Evolutionary conservation across 2,797 vertebrate species (phyloP), one percentile per base, ranked within the genome.

Genomic region (Carapus acus): DNA sequence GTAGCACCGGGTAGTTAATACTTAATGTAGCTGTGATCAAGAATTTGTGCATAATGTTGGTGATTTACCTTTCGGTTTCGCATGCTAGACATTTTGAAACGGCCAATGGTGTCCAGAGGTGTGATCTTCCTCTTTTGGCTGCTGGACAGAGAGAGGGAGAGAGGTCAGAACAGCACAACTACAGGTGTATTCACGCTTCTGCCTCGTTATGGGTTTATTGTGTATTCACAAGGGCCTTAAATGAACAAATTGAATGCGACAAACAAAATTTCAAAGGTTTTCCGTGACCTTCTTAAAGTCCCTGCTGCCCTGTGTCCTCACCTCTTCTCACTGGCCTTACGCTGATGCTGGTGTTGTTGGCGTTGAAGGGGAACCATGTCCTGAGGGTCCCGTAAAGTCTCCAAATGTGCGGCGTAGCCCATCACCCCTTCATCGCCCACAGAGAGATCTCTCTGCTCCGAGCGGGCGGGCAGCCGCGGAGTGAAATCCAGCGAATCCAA

Each of bases 81-180:
- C 18, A 67, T 46, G 47, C 61, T 61, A 31, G 82, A 78, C 63
- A 85, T 72, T 13, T 84, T 69, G 49, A 84, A 85, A 52, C 80
- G 46, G 14, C 87, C 77, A 2, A 90, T 87, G 16, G 83, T 57
- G 64, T 90, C 88, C 54, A 90, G 52, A 43, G 84, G 89, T 63
- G 76, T 72, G 0, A 87, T 73, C 27, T 84, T 88, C 56, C 77
- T 83, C 76, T 88, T 90, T 56, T 12, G 17, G 38, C 57, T 12
- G 38, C 57, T 12, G 20, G 20, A 45, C 11, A 1, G 29, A 23
- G n/a, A 14, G 13, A 45, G 18, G 34, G 12, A 40, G n/a, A 9
- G 8, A 18, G 2, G 27, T 50, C 14, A 54, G 5, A 33, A 33
- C 31, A 33, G 12, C 31, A 33, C 6, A 33, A 13, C 31, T 33